A percentile compares a stretch with the other conserved stretches of the same genome.
phyloP scores from a whole-genome alignment of 2,888 invertebrate genomes.

The Dexiosoma caninum region DNA sequence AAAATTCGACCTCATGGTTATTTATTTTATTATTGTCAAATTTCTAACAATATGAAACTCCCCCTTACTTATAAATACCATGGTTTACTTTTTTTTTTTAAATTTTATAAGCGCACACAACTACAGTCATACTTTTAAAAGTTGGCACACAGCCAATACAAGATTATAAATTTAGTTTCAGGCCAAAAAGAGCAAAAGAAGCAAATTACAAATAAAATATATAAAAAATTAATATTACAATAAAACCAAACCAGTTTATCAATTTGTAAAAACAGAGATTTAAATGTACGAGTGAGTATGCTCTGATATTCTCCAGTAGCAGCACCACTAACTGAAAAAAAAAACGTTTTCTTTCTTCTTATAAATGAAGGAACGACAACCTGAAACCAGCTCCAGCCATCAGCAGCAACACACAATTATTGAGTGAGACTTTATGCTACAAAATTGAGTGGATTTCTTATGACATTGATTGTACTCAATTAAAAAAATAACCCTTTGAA shows the following conservation, averaged over 20 bases:
- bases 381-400: not conserved
- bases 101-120: not conserved
- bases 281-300: not conserved
- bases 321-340: conserved; percentile 35
- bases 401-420: not conserved
- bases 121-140: conserved; percentile 17
- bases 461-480: conserved; percentile 30
- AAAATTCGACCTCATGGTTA: too few relatives aligned
- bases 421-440: conserved; percentile 19
- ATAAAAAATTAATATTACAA: conserved; percentile 3
- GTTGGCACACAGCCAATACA: conserved; percentile 59
- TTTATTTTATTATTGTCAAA: too few relatives aligned
- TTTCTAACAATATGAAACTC: not conserved
- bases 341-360: conserved; percentile 53
- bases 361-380: not conserved
- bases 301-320: not conserved
- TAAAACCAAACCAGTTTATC: conserved; percentile 70
- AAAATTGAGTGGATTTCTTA: conserved; percentile 37
- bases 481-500: conserved; percentile 10
- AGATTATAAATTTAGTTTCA: conserved; percentile 36
- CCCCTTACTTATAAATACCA: not conserved
- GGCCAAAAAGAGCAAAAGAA: conserved; percentile 35
- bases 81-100: not conserved
- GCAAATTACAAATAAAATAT: conserved; percentile 29
- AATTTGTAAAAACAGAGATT: conserved; percentile 65